phyloP scores from a whole-genome alignment of 2,797 vertebrate species.

The Aplochiton taeniatus region DNA sequence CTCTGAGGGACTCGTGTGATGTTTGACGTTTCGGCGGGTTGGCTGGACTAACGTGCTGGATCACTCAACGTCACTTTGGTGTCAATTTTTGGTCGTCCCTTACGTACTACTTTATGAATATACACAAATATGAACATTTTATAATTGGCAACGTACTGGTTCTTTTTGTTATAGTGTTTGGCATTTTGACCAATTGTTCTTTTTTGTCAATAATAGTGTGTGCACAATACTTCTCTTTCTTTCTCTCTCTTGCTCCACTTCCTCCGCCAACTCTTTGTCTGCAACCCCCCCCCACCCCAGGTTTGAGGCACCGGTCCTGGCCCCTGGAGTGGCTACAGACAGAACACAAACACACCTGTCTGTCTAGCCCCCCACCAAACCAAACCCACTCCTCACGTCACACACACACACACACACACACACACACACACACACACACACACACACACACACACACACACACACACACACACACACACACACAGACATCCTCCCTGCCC shows the following conservation, averaged over 20 bases:
- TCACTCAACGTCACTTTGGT: too few relatives aligned
- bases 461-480: not conserved
- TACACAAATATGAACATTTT: too few relatives aligned
- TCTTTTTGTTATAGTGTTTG: too few relatives aligned
- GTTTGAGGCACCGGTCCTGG: slow-evolving; percentile 53
- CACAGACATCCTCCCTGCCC: slow-evolving; percentile 32
- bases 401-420: too few relatives aligned
- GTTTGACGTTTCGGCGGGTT: not conserved
- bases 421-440: too few relatives aligned
- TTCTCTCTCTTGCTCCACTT: not conserved
- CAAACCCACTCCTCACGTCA: not conserved
- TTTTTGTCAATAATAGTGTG: too few relatives aligned
- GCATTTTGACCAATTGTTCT: too few relatives aligned
- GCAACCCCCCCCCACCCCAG: slow-evolving; percentile 30
- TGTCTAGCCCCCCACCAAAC: slow-evolving; percentile 48
- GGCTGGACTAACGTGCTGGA: too few relatives aligned
- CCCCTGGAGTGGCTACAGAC: slow-evolving; percentile 61
- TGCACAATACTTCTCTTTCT: not conserved
- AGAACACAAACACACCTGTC: slow-evolving; percentile 70
- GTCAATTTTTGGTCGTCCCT: too few relatives aligned
- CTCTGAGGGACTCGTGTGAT: not conserved
- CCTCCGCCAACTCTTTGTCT: not conserved
- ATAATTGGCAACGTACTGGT: too few relatives aligned
- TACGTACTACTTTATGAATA: too few relatives aligned
- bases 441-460: not conserved